A percentile compares a stretch with the other conserved stretches of the same genome.
phyloP scores from a whole-genome alignment of 35 echinoderm and acorn worm species.

The Heliocidaris erythrogramma region DNA sequence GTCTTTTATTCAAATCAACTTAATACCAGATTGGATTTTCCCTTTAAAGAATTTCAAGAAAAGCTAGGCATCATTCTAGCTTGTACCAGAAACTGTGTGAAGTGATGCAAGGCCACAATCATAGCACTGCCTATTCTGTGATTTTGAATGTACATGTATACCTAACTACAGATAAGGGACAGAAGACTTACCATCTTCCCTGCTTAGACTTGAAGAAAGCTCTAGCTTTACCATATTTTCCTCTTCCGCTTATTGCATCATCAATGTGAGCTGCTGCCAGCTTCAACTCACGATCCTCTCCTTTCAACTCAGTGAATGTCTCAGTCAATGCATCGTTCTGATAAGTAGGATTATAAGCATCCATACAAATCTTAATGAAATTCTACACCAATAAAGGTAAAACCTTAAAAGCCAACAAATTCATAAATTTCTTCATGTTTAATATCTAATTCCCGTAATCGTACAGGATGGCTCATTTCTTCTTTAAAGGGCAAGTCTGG shows the following conservation, averaged over 20 bases:
- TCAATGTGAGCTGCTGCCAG: slow-evolving; percentile 91
- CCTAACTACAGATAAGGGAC: background rate
- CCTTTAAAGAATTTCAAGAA: too few relatives aligned
- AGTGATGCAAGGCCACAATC: background rate
- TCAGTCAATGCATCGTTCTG: slow-evolving; percentile 87
- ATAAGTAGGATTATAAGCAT: background rate
- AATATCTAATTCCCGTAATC: background rate
- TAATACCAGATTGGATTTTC: too few relatives aligned
- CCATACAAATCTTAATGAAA: background rate
- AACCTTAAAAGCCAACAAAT: too few relatives aligned
- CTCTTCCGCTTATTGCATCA: slow-evolving; percentile 96
- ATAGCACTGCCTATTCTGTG: background rate
- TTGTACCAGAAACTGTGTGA: too few relatives aligned
- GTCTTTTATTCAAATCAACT: too few relatives aligned
- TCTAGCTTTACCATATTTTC: slow-evolving; percentile 93
- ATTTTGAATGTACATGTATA: background rate
- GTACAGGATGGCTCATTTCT: too few relatives aligned
- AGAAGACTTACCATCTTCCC: slow-evolving; percentile 72
- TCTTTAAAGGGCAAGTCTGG: too few relatives aligned
- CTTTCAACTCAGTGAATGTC: slow-evolving; percentile 85
- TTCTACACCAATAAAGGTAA: too few relatives aligned
- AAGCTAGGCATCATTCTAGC: too few relatives aligned
- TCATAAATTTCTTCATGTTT: background rate
- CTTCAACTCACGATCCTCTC: slow-evolving; percentile 88
- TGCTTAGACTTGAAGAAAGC: slow-evolving; percentile 89